Base-by-base conservation (phyloP, 2,797 vertebrate genomes). In the Rhynchonycteris naso region DNA sequence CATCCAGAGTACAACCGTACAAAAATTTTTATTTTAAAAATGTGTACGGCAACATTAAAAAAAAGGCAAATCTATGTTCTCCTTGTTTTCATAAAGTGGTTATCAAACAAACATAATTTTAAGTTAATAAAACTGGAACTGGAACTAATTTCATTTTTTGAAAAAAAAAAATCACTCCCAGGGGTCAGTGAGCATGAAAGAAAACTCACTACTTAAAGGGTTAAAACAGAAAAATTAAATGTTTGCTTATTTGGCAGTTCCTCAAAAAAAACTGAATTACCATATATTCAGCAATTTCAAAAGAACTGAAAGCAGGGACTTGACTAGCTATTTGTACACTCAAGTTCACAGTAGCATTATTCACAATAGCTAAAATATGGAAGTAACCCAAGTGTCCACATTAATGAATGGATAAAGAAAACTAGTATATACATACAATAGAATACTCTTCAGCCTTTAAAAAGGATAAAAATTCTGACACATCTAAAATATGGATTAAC, bases 221-320 rank as follows among this genome's bases (percentile, higher is more conserved):
- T 43, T 71, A 91, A 85, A 91, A 88, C 50, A 68, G 59, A 85
- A 89, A 54, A 26, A 82, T 87, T 74, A 52, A 50, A 75, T 26
- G 66, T 54, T 13, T 78, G 11, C 71, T 95, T 87, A 76, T 81
- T 58, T 33, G 38, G 33, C 56, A 72, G 43, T 21, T 19, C 33
- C 59, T 81, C 30, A 47, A 30, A 80, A 86, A 88, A 81, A 85
- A 33, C 8, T 43, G 43, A 43, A 43, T 43, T 43, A 43, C 43
- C 43, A 43, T 43, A 43, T n/a, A 83, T 35, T 13, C 35, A 71
- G 15, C 35, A 71, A 88, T 63, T 95, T 35, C 38, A 83, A 24
- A 78, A 78, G 14, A 78, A 79, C 15, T 78, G 80, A 85, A 78
- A 85, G 35, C 47, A 71, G 21, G 50, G 22, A 58, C 7, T 54